Evolutionary conservation across 1,140 invertebrate genomes (phyloP), one percentile per base, ranked within the genome.

Genomic region (Magallana gigas): DNA sequence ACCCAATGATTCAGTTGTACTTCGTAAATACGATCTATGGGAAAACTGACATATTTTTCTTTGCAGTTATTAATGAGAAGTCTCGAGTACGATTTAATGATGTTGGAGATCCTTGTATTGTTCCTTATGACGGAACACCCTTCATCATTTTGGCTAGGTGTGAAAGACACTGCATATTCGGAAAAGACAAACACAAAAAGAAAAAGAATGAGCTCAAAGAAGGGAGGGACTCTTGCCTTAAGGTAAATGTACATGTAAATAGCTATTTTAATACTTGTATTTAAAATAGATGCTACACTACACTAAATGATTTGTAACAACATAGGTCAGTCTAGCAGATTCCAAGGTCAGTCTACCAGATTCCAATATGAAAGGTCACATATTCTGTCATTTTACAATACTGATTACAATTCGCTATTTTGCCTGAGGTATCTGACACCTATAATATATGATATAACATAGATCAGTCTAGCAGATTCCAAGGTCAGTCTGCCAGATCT

Each of bases 51-150:
- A 36, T 36, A 36, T 36, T 36, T 36, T 36, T 68, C 18, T 68
- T 68, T 68, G 8, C 64, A 68, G 64, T 68, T 18, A 68, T 68
- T 68, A 18, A 68, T 23, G 64, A 68, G 64, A 68, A 68, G 64
- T 68, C 64, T 68, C 64, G 84, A 11, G 48, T 85, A 68, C n/a
- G 84, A 29, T 85, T 85, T 85, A 60, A 68, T 62, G 84, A 85
- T 62, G 9, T 85, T 12, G 59, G 84, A 85, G 84, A 85, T 11
- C 36, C 36, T 16, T 48, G 29, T 16, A 60, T 85, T 23, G 62
- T 85, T 14, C 84, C 84, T 48, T 64, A 62, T 57, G 16, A 48
- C 16, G 59, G 62, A 64, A 62, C 29, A 16, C 84, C 84, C 11
- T 85, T 85, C 62, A 48, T 85, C 16, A 64, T 85, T 48, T 9